phyloP scores from a whole-genome alignment of 2,797 vertebrate genomes.

The Lepilemur ruficaudatus region DNA sequence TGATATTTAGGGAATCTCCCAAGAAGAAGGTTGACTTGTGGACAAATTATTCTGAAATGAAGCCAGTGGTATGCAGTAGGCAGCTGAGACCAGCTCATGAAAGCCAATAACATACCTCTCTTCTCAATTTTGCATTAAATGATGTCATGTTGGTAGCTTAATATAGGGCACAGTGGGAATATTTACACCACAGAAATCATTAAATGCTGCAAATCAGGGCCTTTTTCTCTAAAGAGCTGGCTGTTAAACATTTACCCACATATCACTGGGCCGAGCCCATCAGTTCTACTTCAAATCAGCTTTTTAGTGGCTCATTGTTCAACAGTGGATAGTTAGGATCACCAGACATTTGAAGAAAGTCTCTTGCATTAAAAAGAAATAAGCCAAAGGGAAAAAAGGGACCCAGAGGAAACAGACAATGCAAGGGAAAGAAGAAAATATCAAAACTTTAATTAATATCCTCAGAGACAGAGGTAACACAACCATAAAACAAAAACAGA shows the following conservation, averaged over 20 bases:
- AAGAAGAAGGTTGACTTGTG: neutral
- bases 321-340: neutral
- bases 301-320: neutral
- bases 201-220: neutral
- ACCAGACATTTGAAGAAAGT: too few relatives aligned
- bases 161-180: neutral
- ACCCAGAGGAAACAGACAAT: too few relatives aligned
- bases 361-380: too few relatives aligned
- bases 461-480: too few relatives aligned
- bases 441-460: too few relatives aligned
- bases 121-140: neutral
- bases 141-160: neutral
- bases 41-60: neutral
- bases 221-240: neutral
- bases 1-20: neutral
- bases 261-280: neutral
- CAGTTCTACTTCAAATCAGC: neutral
- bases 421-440: too few relatives aligned
- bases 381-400: too few relatives aligned
- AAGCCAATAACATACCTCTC: neutral
- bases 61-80: neutral
- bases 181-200: neutral
- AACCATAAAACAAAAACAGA: too few relatives aligned
- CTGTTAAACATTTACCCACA: neutral
- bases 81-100: neutral